Evolutionary conservation across 2,113 vertebrate genomes (phyloP), one percentile per base, ranked within the genome.

Genomic region (Macrotis lagotis): DNA sequence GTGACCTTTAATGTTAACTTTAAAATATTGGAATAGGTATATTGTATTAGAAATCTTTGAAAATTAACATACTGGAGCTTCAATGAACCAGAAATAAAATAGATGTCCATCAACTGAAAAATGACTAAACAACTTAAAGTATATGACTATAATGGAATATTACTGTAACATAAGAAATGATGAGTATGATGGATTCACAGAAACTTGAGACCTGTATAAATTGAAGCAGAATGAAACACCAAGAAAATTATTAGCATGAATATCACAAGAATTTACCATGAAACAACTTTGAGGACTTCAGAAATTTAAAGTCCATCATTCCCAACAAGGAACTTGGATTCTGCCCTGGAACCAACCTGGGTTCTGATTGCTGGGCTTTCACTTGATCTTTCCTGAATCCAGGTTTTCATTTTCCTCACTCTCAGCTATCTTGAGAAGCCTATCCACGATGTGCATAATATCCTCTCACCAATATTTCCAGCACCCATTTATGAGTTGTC

Each of bases 21-120:
- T 11, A 37, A 66, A 66, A 66, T 31, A 31, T 66, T 37, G 55
- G 28, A 66, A 66, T 31, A 37, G 55, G 55, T 4, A 66, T 66
- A 37, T 66, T 66, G 55, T 37, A 66, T 66, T 66, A 66, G 31
- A 95, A 97, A 97, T 98, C 26, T 5, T 96, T 95, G 96, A 97
- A 98, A 98, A 98, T 97, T 97, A 97, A 98, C 98, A 97, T 91
- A 98, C 98, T 98, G 94, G 93, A 98, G 98, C 0, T 96, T 95
- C 98, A 98, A 97, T 98, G 98, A 98, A 98, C 98, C 97, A 94
- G 94, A 97, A 98, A 96, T 96, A 94, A 90, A 96, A 98, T 95
- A 98, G 98, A 98, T 98, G 98, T 97, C 97, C 55, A 37, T 66
- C 31, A 66, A 37, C 37, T 66, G 55, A 31, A 66, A 37, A 66